Evolutionary conservation across 2,888 invertebrate species (phyloP).

Genomic region (Dusona sp.): DNA sequence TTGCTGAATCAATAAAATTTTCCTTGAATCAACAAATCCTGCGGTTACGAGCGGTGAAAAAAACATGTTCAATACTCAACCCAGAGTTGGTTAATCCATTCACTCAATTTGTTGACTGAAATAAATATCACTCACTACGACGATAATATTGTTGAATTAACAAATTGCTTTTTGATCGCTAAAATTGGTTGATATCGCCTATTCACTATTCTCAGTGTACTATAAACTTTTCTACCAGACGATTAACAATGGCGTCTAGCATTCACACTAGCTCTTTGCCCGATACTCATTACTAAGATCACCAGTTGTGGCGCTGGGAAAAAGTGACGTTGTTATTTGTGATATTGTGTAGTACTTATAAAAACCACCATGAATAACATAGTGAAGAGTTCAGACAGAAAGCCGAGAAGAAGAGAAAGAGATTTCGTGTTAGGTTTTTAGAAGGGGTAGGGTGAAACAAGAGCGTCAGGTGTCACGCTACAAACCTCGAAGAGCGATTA

Average conservation of each 20-base stretch:
- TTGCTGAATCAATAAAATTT: too few species aligned
- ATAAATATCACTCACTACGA: too few species aligned
- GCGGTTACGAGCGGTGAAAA: too few species aligned
- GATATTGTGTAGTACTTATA: conserved; percentile 36
- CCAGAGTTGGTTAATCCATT: too few species aligned
- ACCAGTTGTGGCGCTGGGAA: conserved; percentile 40
- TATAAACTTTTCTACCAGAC: background rate
- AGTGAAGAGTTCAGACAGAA: background rate
- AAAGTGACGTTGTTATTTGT: conserved; percentile 55
- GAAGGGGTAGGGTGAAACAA: conserved; percentile 26
- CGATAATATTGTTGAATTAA: too few species aligned
- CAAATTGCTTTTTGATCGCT: too few species aligned
- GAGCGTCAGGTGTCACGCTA: conserved; percentile 74
- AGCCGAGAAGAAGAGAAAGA: background rate
- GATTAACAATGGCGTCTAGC: conserved; percentile 7
- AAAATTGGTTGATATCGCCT: too few species aligned
- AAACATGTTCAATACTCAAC: too few species aligned
- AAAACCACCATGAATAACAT: background rate
- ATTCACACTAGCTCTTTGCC: background rate
- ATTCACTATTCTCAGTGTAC: too few species aligned
- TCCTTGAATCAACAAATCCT: too few species aligned
- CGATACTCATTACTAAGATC: conserved; percentile 60
- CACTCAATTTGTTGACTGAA: too few species aligned
- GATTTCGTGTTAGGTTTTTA: conserved; percentile 24
- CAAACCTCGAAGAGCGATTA: conserved; percentile 75